Percentiles rank a stretch among this genome's conserved stretches.
phyloP scores from a whole-genome alignment of 2,113 vertebrate species.

The Chloroceryle aenea region DNA sequence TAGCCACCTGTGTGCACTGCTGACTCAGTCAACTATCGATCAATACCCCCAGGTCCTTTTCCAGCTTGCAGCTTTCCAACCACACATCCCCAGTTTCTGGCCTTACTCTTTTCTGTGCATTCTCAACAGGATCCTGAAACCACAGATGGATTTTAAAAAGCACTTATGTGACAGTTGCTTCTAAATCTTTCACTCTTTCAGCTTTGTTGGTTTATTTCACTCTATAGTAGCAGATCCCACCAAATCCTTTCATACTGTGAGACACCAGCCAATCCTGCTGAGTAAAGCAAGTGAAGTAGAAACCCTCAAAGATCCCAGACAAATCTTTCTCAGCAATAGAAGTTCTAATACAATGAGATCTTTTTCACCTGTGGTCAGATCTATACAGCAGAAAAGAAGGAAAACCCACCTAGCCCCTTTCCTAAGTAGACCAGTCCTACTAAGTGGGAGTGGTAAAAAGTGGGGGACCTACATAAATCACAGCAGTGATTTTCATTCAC shows the following conservation, averaged over 20 bases:
- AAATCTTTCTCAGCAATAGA: not conserved
- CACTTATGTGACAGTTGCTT: not conserved
- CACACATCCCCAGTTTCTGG: too few relatives aligned
- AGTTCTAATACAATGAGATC: not conserved
- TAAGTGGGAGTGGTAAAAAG: not conserved
- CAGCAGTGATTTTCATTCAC: not conserved
- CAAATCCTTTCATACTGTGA: not conserved
- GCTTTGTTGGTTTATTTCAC: not conserved
- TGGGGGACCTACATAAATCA: not conserved
- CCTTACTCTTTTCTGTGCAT: not conserved
- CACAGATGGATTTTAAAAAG: not conserved
- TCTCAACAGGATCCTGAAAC: not conserved
- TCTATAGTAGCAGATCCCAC: not conserved
- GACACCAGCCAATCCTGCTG: not conserved
- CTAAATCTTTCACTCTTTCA: not conserved
- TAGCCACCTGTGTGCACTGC: too few relatives aligned
- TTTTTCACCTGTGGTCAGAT: not conserved
- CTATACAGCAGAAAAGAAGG: not conserved
- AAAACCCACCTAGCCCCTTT: not conserved
- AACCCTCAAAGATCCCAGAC: not conserved
- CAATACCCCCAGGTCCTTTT: too few relatives aligned
- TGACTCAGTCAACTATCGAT: too few relatives aligned
- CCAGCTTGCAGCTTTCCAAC: too few relatives aligned
- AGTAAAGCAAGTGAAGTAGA: not conserved
- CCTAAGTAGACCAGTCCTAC: not conserved